Evolutionary conservation across 2,113 vertebrate genomes (phyloP).

Genomic region (Tragelaphus strepsiceros): DNA sequence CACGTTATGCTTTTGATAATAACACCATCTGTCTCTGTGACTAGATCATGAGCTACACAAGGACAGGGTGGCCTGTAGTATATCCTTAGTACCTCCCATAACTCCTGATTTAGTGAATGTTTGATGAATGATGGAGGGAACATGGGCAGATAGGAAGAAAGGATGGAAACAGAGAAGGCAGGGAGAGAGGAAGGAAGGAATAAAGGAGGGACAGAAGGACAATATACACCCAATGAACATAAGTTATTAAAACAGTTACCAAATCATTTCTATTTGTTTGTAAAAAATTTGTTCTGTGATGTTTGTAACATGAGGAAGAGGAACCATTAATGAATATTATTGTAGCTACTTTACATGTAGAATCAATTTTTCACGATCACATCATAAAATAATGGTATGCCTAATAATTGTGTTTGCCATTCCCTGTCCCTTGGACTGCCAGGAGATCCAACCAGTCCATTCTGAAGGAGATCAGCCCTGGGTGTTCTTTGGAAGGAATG

Average conservation of each 20-base stretch:
- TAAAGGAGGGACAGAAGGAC: too few species aligned
- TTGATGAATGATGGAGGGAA: not conserved
- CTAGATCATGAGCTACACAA: not conserved
- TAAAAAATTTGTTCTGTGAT: not conserved
- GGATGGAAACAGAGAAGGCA: not conserved
- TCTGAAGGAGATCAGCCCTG: too few species aligned
- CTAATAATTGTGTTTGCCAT: not conserved
- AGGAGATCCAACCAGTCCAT: too few species aligned
- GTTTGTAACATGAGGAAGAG: not conserved
- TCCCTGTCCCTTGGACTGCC: too few species aligned
- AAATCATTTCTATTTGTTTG: not conserved
- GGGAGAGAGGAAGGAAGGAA: not conserved
- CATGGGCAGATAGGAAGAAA: too few species aligned
- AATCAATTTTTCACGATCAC: not conserved
- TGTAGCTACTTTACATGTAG: not conserved
- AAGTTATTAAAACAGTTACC: not conserved
- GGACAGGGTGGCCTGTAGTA: not conserved
- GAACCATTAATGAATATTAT: not conserved
- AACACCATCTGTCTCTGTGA: not conserved
- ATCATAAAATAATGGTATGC: not conserved
- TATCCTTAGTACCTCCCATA: not conserved
- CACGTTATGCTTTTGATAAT: not conserved
- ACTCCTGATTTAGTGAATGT: not conserved
- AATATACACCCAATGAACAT: not conserved
- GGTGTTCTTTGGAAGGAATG: too few species aligned